Percentiles rank a stretch among this genome's conserved stretches.
These are phyloP conservation scores for Falco naumanni DNA, from an alignment of 2,797 vertebrate species.

Conservation along the genomic window DNA sequence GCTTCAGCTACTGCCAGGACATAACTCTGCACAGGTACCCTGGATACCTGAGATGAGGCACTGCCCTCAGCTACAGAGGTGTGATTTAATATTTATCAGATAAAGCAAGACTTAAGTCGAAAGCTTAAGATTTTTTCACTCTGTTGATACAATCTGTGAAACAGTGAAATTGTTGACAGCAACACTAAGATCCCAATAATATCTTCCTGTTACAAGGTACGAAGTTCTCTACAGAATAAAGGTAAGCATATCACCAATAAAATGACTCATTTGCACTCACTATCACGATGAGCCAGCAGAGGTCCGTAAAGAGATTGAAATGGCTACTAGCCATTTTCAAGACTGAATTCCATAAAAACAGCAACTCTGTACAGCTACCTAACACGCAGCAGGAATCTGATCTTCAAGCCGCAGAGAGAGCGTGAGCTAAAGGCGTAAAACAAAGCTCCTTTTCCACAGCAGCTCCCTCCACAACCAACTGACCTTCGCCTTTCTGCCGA, in stretches of 20 bases:
- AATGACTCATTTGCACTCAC: neutral
- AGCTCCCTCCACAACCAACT: neutral
- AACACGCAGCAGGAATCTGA: neutral
- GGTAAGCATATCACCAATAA: neutral
- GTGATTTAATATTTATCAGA: neutral
- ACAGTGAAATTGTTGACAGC: neutral
- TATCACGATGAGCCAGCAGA: neutral
- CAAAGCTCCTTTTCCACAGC: neutral
- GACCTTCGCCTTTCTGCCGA: neutral
- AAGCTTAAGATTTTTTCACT: neutral
- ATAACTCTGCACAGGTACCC: neutral
- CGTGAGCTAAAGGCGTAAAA: neutral
- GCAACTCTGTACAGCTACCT: neutral
- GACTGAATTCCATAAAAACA: neutral
- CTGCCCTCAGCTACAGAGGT: neutral
- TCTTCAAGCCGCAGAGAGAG: neutral
- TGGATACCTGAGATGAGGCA: neutral
- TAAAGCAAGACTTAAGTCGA: neutral
- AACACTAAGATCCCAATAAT: neutral
- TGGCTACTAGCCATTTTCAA: neutral
- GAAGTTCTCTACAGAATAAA: neutral
- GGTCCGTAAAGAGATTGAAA: slow-evolving; percentile 21
- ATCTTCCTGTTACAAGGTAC: neutral
- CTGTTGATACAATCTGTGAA: neutral
- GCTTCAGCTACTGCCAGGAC: neutral